These are phyloP conservation scores for Iselma pallidipennis DNA, from an alignment of 2,888 invertebrate genomes.

Conservation along the genomic window DNA sequence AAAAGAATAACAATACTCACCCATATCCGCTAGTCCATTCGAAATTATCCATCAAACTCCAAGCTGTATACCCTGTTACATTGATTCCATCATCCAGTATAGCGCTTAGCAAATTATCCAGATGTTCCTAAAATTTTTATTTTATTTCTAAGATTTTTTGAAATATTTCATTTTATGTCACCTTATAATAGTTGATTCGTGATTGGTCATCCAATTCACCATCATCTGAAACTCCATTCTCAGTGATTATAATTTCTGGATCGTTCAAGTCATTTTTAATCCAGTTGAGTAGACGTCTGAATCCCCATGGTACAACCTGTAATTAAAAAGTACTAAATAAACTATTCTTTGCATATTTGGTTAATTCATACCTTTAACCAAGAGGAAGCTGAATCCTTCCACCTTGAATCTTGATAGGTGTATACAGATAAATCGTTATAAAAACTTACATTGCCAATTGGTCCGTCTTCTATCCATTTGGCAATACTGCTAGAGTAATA, in stretches of 20 bases:
- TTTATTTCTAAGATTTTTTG: neutral
- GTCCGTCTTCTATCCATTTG: conserved; percentile 46
- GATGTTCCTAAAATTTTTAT: conserved; percentile 49
- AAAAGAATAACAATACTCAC: conserved; percentile 25
- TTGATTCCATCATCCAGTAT: conserved; percentile 50
- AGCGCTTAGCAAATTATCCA: conserved; percentile 52
- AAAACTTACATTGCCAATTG: conserved; percentile 42
- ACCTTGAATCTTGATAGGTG: conserved; percentile 16
- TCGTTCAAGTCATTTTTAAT: conserved; percentile 52
- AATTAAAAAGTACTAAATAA: neutral
- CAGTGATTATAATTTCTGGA: conserved; percentile 62
- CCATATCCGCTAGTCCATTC: conserved; percentile 57
- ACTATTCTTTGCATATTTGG: neutral
- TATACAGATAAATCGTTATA: conserved; percentile 16
- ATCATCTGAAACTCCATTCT: conserved; percentile 60
- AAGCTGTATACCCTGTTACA: conserved; percentile 54
- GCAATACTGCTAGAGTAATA: conserved; percentile 61
- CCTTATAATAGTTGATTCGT: conserved; percentile 60
- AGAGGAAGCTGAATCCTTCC: conserved; percentile 10
- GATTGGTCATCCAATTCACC: conserved; percentile 59
- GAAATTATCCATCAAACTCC: conserved; percentile 48
- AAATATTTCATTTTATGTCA: conserved; percentile 22
- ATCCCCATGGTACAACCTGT: conserved; percentile 62
- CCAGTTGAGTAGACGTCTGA: conserved; percentile 61
- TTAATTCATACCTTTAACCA: neutral